Evolutionary conservation across 2,888 invertebrate genomes (phyloP).

Genomic region (Phoenoteleia sp.): DNA sequence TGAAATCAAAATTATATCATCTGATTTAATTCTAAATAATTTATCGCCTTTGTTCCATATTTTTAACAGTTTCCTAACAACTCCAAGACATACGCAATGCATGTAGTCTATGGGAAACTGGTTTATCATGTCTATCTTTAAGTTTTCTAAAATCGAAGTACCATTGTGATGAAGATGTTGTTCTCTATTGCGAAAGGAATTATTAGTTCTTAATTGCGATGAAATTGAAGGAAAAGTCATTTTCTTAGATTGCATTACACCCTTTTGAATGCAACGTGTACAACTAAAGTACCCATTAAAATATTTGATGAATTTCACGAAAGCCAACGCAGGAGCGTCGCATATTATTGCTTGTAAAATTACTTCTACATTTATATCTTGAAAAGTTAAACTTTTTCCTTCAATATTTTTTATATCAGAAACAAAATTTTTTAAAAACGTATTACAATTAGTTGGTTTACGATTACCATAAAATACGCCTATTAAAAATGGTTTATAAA

Average conservation of each 20-base stretch:
- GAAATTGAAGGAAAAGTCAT: neutral
- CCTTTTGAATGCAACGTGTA: neutral
- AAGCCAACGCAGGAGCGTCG: no score
- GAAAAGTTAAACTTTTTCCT: neutral
- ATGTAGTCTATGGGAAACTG: neutral
- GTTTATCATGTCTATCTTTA: neutral
- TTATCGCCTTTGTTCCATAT: neutral
- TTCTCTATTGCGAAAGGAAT: neutral
- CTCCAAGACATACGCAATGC: neutral
- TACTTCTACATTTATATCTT: neutral
- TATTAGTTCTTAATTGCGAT: neutral
- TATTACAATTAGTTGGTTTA: neutral
- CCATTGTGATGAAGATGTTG: neutral
- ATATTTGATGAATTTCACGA: neutral
- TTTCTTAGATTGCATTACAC: neutral
- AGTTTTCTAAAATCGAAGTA: neutral
- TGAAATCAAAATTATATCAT: neutral
- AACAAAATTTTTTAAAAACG: neutral
- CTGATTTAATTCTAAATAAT: neutral
- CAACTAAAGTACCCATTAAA: neutral
- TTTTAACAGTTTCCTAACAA: neutral
- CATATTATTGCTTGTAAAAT: neutral
- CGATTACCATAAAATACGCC: neutral
- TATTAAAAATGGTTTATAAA: neutral
- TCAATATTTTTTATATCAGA: neutral